These are phyloP conservation scores for Rutilus rutilus DNA, from an alignment of 2,113 vertebrate species.

Conservation along the genomic window DNA sequence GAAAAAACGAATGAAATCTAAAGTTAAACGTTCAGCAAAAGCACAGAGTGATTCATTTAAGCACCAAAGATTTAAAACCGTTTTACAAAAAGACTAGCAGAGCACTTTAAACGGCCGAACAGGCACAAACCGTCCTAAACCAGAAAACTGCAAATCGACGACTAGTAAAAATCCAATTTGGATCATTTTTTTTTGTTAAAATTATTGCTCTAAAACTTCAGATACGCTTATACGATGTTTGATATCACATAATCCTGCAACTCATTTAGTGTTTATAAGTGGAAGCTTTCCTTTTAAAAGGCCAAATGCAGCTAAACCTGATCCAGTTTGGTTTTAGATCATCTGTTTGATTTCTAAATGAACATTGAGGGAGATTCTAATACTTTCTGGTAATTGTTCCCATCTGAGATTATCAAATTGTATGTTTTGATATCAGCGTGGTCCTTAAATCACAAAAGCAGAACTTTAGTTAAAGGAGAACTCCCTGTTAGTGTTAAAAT, in stretches of 20 bases:
- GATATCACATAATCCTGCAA: not conserved
- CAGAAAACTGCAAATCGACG: constrained; percentile 30
- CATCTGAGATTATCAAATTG: not conserved
- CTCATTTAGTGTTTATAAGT: not conserved
- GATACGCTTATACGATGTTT: not conserved
- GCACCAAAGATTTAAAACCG: constrained; percentile 30
- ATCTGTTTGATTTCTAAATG: not conserved
- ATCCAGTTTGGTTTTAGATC: not conserved
- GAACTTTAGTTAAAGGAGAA: too few relatives aligned
- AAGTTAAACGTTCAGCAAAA: constrained; percentile 37
- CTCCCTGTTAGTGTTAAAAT: not conserved
- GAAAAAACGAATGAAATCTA: not conserved
- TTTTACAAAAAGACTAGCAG: constrained; percentile 15
- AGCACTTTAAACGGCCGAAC: constrained; percentile 23
- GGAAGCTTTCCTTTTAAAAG: not conserved
- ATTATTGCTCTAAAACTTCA: constrained; percentile 39
- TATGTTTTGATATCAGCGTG: not conserved
- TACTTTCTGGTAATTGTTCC: not conserved
- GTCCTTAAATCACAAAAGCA: not conserved
- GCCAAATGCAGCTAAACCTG: not conserved
- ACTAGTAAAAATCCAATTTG: constrained; percentile 48
- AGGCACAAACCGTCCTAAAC: constrained; percentile 26
- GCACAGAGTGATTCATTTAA: constrained; percentile 27
- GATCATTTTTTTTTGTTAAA: constrained; percentile 27
- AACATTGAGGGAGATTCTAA: not conserved